Evolutionary conservation across 2,888 invertebrate species (phyloP).

Genomic region (Chymomyza amoena): DNA sequence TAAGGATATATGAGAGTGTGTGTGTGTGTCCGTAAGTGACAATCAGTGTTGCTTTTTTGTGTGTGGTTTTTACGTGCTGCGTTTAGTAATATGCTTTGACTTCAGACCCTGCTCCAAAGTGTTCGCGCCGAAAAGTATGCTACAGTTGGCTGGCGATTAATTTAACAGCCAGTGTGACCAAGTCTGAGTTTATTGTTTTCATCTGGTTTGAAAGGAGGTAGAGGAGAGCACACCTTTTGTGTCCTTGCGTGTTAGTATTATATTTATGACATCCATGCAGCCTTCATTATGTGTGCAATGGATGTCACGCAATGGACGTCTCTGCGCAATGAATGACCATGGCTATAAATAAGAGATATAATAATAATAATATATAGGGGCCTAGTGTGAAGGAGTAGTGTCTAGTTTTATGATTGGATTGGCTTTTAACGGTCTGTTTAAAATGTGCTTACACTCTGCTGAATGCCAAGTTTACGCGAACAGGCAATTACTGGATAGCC

Average conservation of each 20-base stretch:
- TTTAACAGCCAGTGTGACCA: slow-evolving; percentile 21
- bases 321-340: not conserved
- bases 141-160: slow-evolving; percentile 17
- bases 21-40: not conserved
- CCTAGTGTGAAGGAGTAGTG: not conserved
- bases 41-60: slow-evolving; percentile 3
- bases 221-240: not conserved
- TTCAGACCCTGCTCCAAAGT: slow-evolving; percentile 17
- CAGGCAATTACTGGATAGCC: not conserved
- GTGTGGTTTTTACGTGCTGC: slow-evolving; percentile 41
- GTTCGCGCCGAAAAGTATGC: not conserved
- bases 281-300: slow-evolving; percentile 51
- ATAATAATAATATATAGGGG: slow-evolving; percentile 8
- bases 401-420: not conserved
- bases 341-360: not conserved
- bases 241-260: slow-evolving; percentile 34
- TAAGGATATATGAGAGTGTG: not conserved
- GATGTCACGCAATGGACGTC: slow-evolving; percentile 18
- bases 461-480: not conserved
- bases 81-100: slow-evolving; percentile 37
- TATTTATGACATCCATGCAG: slow-evolving; percentile 54
- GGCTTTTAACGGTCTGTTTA: not conserved
- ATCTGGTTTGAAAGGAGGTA: not conserved
- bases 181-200: not conserved
- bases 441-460: not conserved